Evolutionary conservation across 2,113 vertebrate genomes (phyloP).

Genomic region (Callipepla californica): DNA sequence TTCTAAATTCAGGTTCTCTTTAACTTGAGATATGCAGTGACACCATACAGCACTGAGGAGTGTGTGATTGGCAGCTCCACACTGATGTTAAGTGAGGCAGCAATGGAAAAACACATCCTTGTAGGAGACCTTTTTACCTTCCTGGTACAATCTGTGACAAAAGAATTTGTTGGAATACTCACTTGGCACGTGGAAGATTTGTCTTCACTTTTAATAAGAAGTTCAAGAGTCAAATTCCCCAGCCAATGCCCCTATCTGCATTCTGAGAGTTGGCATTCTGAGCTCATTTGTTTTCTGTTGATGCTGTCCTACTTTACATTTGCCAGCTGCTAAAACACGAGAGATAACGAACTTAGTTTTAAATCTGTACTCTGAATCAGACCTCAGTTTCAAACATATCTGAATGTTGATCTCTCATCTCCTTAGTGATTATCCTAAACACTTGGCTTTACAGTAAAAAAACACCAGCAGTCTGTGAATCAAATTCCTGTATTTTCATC

Average conservation of each 20-base stretch:
- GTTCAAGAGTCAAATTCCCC: not conserved
- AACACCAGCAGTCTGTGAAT: not conserved
- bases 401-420: not conserved
- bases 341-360: not conserved
- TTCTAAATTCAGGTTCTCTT: not conserved
- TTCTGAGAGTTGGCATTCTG: not conserved
- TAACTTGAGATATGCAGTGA: not conserved
- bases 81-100: not conserved
- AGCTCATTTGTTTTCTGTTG: not conserved
- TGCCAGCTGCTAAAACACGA: not conserved
- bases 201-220: not conserved
- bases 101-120: not conserved
- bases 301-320: not conserved
- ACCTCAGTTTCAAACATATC: not conserved
- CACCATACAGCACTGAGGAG: accelerated
- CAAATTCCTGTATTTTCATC: not conserved
- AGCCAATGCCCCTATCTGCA: not conserved
- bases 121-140: not conserved
- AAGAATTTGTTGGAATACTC: not conserved
- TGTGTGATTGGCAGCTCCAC: not conserved
- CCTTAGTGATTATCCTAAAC: not conserved
- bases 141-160: not conserved
- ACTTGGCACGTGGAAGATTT: not conserved
- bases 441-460: not conserved
- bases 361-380: not conserved